phyloP scores from a whole-genome alignment of 1,140 invertebrate genomes.

The Scaptomyza pallida region DNA sequence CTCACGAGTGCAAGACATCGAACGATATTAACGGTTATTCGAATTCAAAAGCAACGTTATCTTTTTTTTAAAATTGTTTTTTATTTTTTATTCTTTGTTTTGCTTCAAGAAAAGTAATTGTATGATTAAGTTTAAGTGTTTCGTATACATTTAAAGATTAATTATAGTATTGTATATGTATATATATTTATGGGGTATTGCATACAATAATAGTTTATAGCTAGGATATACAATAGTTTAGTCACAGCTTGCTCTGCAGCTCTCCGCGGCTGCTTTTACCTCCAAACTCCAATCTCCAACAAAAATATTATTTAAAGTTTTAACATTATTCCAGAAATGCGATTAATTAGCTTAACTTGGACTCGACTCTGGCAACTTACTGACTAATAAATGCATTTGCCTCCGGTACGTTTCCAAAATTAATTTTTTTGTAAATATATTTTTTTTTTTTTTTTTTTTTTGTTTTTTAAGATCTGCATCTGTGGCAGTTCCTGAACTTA shows the following conservation, averaged over 20 bases:
- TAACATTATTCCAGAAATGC: slow-evolving; percentile 43
- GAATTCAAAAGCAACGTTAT: background rate
- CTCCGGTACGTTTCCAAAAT: slow-evolving; percentile 79
- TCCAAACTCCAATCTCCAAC: slow-evolving; percentile 79
- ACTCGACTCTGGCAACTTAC: slow-evolving; percentile 61
- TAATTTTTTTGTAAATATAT: no score
- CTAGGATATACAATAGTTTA: slow-evolving; percentile 54
- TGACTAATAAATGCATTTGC: slow-evolving; percentile 81
- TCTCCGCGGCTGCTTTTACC: slow-evolving; percentile 63
- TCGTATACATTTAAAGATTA: slow-evolving; percentile 5
- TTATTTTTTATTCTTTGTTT: slow-evolving; percentile 33
- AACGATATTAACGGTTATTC: no score
- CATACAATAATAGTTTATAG: slow-evolving; percentile 35
- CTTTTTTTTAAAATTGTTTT: background rate
- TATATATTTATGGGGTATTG: slow-evolving; percentile 7
- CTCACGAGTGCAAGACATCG: no score
- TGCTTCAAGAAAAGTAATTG: slow-evolving; percentile 5
- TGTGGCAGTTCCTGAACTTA: slow-evolving; percentile 24
- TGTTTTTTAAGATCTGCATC: slow-evolving; percentile 20
- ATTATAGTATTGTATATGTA: slow-evolving; percentile 31
- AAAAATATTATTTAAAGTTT: slow-evolving; percentile 17
- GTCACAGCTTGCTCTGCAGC: slow-evolving; percentile 68
- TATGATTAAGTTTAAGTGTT: no score
- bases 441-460: slow-evolving; percentile 23
- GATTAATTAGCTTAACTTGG: slow-evolving; percentile 32